Base-by-base conservation (phyloP, 1,140 invertebrate species). In the Heliothis subflexa region DNA sequence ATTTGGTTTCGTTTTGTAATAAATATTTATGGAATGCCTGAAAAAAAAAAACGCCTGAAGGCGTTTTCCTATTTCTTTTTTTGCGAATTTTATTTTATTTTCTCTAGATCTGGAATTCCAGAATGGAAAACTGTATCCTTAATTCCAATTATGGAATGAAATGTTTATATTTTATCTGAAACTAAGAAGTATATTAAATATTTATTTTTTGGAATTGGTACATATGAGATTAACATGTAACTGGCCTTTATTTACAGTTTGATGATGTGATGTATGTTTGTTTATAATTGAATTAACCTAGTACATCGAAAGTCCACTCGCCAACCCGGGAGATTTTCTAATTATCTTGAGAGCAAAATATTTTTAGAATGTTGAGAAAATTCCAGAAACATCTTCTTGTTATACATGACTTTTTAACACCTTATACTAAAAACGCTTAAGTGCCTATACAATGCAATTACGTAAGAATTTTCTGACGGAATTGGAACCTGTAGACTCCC, bases 211-310 rank as follows among this genome's bases (percentile, higher is more conserved):
- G 33, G 71, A 73, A 73, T 73, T 40, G 52, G 33, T 59, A 49
- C 47, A 64, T 50, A 59, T 71, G 68, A 71, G 68, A 73, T 50
- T 62, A 75, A 28, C 14, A 75, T 62, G 59, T 55, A 50, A 75
- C 73, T 75, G 73, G 73, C 73, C 73, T 12, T 75, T 75, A 75
- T 75, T 62, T 75, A 75, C 73, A 75, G 50, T 64, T 55, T 72
- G 40, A 72, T 72, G 59, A 64, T 75, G 73, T 75, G 73, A 75
- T 64, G 47, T 40, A 40, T 40, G 33, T 40, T 40, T 40, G 33
- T 49, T 61, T 75, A 59, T 10, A 62, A n/a, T 55, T 54, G 50
- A 54, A 72, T n/a, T 75, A 75, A 62, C 9, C 59, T 62, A 75
- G 68, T 54, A 61, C 45, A 74, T 18, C 12, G 45, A 62, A 33